A percentile compares a stretch with the other conserved stretches of the same genome.
phyloP scores from a whole-genome alignment of 1,140 invertebrate genomes.

The Brachionus plicatilis region DNA sequence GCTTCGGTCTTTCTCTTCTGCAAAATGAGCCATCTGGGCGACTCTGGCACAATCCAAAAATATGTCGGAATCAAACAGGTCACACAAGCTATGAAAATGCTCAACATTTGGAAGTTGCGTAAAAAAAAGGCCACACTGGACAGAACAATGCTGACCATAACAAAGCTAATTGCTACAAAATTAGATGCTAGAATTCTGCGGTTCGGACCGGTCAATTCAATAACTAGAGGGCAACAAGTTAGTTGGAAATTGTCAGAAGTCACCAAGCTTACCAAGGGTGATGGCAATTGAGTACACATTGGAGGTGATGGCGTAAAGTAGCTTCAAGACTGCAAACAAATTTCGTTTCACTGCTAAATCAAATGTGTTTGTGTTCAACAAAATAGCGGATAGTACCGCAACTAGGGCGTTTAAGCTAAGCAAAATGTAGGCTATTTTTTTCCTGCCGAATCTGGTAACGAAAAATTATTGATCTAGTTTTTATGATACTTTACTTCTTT shows the following conservation, averaged over 20 bases:
- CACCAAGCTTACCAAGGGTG: background rate
- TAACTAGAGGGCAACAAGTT: background rate
- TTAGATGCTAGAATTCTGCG: slow-evolving; percentile 8
- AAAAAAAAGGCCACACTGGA: slow-evolving; percentile 7
- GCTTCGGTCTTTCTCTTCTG: background rate
- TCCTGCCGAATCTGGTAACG: slow-evolving; percentile 22
- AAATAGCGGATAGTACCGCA: background rate
- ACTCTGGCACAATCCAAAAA: slow-evolving; percentile 28
- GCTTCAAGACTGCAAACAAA: background rate
- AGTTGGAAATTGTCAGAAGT: background rate
- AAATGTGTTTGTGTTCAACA: background rate
- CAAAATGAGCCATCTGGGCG: slow-evolving; percentile 27
- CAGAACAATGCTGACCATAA: slow-evolving; percentile 1
- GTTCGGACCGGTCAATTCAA: background rate
- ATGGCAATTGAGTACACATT: background rate
- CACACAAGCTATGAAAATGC: background rate
- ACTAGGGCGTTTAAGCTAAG: background rate
- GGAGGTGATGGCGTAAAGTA: background rate
- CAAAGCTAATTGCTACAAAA: background rate
- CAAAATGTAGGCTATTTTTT: slow-evolving; percentile 31
- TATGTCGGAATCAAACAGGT: background rate
- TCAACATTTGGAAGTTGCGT: slow-evolving; percentile 3
- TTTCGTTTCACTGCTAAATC: background rate
- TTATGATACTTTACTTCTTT: background rate
- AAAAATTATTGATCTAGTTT: background rate